Conservation (phyloP, 1,140 invertebrate genomes). For the Pseudomyrmex pallidus region DNA sequence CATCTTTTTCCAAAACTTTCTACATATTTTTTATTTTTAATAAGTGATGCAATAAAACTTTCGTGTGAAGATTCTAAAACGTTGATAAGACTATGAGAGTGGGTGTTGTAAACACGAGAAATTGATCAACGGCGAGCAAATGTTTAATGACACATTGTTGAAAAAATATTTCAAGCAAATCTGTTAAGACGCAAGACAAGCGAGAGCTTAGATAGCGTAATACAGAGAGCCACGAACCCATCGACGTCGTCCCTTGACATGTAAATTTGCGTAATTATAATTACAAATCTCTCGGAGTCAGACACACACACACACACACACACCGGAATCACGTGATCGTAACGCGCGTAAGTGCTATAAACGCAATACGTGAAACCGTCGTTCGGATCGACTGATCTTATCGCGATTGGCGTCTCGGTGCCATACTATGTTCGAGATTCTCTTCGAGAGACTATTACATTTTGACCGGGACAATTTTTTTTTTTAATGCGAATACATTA, state of each 20-base stretch:
- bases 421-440: background rate
- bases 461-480: background rate
- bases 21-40: conserved; percentile 5
- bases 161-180: conserved; percentile 42
- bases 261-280: conserved; percentile 77
- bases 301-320: conserved; percentile 68
- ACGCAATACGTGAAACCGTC: conserved; percentile 58
- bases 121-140: background rate
- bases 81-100: background rate
- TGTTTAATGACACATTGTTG: conserved; percentile 11
- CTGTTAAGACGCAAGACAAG: background rate
- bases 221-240: conserved; percentile 6
- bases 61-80: background rate
- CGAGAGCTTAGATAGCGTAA: background rate
- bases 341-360: conserved; percentile 68
- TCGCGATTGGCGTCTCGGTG: conserved; percentile 12
- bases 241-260: conserved; percentile 74
- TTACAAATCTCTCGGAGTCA: conserved; percentile 71
- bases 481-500: background rate
- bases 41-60: background rate
- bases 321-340: conserved; percentile 74
- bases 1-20: no score
- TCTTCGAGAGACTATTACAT: background rate
- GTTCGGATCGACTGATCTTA: conserved; percentile 36
- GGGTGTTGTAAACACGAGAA: background rate